Percentiles rank a stretch among this genome's conserved stretches.
phyloP scores from a whole-genome alignment of 2,888 invertebrate species.

The Diplazon laetatorius region DNA sequence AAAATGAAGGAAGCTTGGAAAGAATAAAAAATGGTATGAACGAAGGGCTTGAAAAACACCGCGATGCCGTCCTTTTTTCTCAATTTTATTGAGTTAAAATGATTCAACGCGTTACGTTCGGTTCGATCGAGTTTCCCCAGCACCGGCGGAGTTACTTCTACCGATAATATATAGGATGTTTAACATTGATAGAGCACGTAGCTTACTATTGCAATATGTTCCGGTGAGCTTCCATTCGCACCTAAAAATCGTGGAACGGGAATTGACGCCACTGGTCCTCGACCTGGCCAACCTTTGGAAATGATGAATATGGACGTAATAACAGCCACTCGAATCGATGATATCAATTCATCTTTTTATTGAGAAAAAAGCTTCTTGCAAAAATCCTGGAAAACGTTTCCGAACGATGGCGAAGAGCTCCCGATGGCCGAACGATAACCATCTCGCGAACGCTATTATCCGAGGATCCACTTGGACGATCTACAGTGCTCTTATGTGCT shows the following conservation, averaged over 20 bases:
- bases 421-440: constrained; percentile 41
- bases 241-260: neutral
- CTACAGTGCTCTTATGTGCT: neutral
- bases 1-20: too few species aligned
- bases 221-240: neutral
- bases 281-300: neutral
- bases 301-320: constrained; percentile 4
- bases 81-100: too few species aligned
- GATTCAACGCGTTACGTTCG: too few species aligned
- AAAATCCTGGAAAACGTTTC: constrained; percentile 42
- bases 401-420: constrained; percentile 4
- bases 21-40: too few species aligned
- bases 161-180: neutral
- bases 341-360: constrained; percentile 8
- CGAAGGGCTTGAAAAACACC: too few species aligned
- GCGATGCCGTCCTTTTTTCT: too few species aligned
- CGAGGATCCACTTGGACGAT: constrained; percentile 45
- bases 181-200: neutral
- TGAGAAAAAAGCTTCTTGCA: constrained; percentile 44
- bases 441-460: constrained; percentile 49
- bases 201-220: neutral
- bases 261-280: neutral
- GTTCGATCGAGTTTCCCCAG: too few species aligned
- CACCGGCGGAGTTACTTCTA: too few species aligned
- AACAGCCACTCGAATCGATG: constrained; percentile 11